Conservation (phyloP, 2,797 vertebrate species). For the Tympanoctomys barrerae region DNA sequence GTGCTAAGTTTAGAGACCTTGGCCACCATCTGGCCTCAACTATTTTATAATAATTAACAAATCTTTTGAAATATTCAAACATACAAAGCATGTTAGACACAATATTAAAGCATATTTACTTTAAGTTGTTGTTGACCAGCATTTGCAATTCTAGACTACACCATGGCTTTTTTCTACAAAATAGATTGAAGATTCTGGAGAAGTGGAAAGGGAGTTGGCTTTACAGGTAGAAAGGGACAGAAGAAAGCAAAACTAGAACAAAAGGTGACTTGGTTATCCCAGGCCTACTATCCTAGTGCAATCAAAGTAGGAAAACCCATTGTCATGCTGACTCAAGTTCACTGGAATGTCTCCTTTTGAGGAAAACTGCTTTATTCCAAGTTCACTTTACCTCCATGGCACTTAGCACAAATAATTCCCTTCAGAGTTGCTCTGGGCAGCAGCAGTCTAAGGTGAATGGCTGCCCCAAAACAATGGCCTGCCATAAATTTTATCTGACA, state of each 20-base stretch:
- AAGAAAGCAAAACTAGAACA: background rate
- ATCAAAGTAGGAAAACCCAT: background rate
- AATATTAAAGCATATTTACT: background rate
- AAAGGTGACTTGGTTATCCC: background rate
- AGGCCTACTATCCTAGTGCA: background rate
- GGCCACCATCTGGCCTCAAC: background rate
- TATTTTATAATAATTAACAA: background rate
- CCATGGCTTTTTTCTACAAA: background rate
- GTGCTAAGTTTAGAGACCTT: background rate
- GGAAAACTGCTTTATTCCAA: background rate
- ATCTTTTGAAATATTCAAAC: background rate
- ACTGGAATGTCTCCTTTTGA: background rate
- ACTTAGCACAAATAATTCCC: background rate
- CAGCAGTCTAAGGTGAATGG: too few relatives aligned
- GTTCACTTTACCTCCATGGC: background rate
- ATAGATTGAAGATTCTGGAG: background rate
- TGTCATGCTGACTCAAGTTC: background rate
- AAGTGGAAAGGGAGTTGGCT: background rate
- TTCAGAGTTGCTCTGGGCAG: background rate
- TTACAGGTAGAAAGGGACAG: background rate
- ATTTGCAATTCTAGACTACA: background rate
- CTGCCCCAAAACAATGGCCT: background rate
- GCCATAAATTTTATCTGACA: background rate
- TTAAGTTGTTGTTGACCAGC: background rate
- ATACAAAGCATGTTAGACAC: background rate